These are phyloP conservation scores for Adineta ricciae DNA, from an alignment of 2,888 invertebrate genomes.

Conservation along the genomic window DNA sequence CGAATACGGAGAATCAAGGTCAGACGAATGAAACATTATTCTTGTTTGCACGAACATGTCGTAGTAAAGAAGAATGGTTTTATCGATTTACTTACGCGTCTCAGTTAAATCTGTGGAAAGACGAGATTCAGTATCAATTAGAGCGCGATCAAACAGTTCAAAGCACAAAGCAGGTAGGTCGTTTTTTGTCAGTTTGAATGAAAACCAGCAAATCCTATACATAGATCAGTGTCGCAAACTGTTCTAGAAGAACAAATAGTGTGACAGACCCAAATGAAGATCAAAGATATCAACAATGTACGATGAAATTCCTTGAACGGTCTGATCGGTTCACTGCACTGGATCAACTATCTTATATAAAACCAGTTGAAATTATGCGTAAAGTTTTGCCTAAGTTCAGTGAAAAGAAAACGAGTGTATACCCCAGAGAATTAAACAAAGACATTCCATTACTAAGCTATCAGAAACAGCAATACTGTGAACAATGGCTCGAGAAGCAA, in stretches of 20 bases:
- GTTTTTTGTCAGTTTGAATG: neutral
- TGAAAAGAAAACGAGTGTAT: too few species aligned
- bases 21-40: neutral
- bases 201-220: neutral
- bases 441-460: too few species aligned
- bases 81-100: neutral
- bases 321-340: too few species aligned
- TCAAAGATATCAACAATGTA: too few species aligned
- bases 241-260: neutral
- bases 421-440: too few species aligned
- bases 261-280: too few species aligned
- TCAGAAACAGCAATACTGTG: too few species aligned
- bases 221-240: neutral
- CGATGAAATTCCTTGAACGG: too few species aligned
- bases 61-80: neutral
- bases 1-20: neutral
- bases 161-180: neutral
- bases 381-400: too few species aligned
- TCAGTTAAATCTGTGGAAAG: neutral
- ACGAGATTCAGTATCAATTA: neutral
- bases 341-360: too few species aligned
- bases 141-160: neutral
- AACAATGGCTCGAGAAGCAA: too few species aligned
- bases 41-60: neutral
- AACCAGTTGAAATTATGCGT: too few species aligned